Conservation (phyloP, 2,113 vertebrate genomes). For the Lutjanus erythropterus region DNA sequence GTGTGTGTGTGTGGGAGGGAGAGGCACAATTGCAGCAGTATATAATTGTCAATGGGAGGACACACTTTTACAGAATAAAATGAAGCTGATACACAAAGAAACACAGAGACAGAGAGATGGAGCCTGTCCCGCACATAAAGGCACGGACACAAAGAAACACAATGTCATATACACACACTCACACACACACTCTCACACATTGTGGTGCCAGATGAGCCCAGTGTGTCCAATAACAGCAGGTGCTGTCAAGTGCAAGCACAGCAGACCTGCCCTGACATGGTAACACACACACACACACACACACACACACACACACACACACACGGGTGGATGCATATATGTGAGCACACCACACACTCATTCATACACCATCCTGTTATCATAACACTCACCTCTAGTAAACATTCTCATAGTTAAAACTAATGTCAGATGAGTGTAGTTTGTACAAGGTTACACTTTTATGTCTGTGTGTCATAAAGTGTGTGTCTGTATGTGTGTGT, state of each 20-base stretch:
- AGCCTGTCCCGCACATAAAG: constrained; percentile 57
- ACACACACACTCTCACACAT: constrained; percentile 37
- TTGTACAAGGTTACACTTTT: constrained; percentile 36
- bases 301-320: constrained; percentile 23
- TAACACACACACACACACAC: constrained; percentile 43
- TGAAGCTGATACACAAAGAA: constrained; percentile 62
- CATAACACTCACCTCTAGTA: constrained; percentile 19
- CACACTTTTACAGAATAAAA: constrained; percentile 71
- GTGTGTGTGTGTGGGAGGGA: constrained; percentile 43
- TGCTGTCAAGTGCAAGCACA: constrained; percentile 77
- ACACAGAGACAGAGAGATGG: constrained; percentile 28
- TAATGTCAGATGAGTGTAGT: constrained; percentile 1
- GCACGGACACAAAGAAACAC: constrained; percentile 59
- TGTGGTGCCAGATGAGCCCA: constrained; percentile 78
- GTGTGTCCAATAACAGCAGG: constrained; percentile 79
- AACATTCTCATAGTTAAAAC: constrained; percentile 15
- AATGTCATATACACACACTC: constrained; percentile 29
- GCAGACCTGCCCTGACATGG: constrained; percentile 69
- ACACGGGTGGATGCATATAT: constrained; percentile 42
- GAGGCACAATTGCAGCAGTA: constrained; percentile 50
- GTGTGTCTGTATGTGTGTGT: constrained; percentile 23
- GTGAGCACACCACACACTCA: constrained; percentile 24
- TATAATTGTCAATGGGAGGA: constrained; percentile 71
- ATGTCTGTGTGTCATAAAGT: not conserved
- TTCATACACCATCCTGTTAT: constrained; percentile 1